phyloP scores from a whole-genome alignment of 2,113 vertebrate genomes.

The Tupaia chinensis region DNA sequence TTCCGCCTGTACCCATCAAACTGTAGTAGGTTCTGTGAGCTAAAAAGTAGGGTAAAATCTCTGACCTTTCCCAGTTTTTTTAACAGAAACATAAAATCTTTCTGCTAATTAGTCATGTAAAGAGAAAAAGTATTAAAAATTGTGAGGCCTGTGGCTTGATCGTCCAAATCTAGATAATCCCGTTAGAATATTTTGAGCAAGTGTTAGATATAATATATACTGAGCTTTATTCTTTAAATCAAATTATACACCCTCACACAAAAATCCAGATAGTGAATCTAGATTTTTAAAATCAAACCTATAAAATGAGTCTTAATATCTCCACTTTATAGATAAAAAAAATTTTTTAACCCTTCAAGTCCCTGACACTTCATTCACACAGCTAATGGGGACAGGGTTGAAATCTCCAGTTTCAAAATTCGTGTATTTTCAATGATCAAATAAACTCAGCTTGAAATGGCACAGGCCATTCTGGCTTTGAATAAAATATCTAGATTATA shows the following conservation, averaged over 20 bases:
- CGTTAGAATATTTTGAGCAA: not conserved
- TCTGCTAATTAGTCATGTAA: not conserved
- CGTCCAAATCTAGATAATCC: slow-evolving; percentile 39
- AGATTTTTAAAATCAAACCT: slow-evolving; percentile 34
- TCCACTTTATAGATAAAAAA: not conserved
- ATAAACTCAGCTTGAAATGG: not conserved
- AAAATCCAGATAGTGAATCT: not conserved
- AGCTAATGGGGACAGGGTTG: not conserved
- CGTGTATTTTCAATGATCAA: not conserved
- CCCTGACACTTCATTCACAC: not conserved
- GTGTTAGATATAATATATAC: not conserved
- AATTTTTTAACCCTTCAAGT: not conserved
- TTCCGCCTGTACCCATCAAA: not conserved
- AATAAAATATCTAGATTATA: slow-evolving; percentile 13
- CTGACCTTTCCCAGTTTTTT: not conserved
- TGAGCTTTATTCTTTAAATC: not conserved
- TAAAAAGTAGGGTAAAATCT: not conserved
- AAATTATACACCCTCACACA: not conserved
- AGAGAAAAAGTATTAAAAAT: not conserved
- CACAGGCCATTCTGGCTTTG: not conserved
- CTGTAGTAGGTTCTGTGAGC: not conserved
- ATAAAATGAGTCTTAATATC: not conserved
- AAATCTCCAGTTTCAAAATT: slow-evolving; percentile 35
- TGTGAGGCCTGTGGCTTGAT: not conserved
- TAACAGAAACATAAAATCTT: not conserved